Percentiles rank a stretch among this genome's conserved stretches.
phyloP scores from a whole-genome alignment of 2,113 vertebrate species.

The Mugil cephalus region DNA sequence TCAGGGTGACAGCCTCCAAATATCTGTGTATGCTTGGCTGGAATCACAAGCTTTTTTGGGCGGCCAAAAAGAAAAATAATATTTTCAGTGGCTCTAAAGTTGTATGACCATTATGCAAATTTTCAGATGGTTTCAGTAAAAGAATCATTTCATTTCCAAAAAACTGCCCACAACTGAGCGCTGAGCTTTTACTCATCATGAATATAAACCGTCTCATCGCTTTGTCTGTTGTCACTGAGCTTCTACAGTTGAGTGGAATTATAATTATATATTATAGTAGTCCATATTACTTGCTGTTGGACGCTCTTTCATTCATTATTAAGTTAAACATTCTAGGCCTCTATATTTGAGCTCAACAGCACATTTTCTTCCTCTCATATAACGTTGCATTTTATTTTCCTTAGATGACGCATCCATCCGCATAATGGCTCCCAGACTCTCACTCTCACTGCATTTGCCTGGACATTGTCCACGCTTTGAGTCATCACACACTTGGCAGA shows the following conservation, averaged over 20 bases:
- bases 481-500: constrained; percentile 58
- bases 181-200: no score
- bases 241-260: not conserved
- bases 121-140: not conserved
- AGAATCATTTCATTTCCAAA: not conserved
- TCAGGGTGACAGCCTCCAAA: not conserved
- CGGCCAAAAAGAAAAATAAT: not conserved
- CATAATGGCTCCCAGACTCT: constrained; percentile 25
- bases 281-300: not conserved
- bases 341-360: not conserved
- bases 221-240: not conserved
- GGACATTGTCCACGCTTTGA: constrained; percentile 54
- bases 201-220: not conserved
- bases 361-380: not conserved
- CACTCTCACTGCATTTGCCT: constrained; percentile 35
- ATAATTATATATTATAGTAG: not conserved
- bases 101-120: not conserved
- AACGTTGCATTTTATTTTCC: constrained; percentile 7
- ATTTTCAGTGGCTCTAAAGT: not conserved
- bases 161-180: no score
- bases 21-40: not conserved
- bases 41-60: not conserved
- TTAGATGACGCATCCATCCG: constrained; percentile 15
- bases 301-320: not conserved
- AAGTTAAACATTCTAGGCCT: not conserved